Base-by-base conservation (phyloP, 2,797 vertebrate genomes). In the Momotus momota region DNA sequence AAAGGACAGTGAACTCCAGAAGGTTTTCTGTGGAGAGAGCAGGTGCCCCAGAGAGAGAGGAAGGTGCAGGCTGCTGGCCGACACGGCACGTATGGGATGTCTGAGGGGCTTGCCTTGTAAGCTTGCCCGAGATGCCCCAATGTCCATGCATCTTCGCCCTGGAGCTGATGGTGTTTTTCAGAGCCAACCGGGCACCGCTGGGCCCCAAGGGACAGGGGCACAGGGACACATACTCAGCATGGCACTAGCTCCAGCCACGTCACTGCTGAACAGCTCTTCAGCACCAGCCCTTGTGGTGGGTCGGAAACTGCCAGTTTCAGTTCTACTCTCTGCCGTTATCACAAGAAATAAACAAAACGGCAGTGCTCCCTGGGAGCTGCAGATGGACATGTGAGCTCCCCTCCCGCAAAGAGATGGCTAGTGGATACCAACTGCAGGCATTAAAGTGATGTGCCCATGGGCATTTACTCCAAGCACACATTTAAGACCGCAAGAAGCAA, bases 1-100 rank as follows among this genome's bases (percentile, higher is more conserved):
- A 27, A 52, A 13, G 48, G 66, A 33, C 6, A 14, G 16, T 4
- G 38, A 71, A 11, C 31, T 29, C 46, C 20, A 29, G 45, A 7
- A 65, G 22, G 22, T 17, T 81, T 66, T 40, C 41, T 1, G 0
- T 10, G n/a, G 52, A 22, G 74, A 43, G 12, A 29, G 19, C 40
- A 23, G 49, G 17, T 43, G 7, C 22, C 12, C 21, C 45, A 58
- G 35, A 4, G 45, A 27, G 11, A 46, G 11, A 26, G n/a, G 43
- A 40, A 40, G 21, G 38, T 12, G 3, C 14, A 23, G 7, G 12
- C 5, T 5, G 2, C 18, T 14, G 6, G 15, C 26, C 19, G 23
- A 14, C 61, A 15, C 2, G 3, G 10, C 31, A 12, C 2, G 1
- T 4, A 6, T 0, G 1, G 48, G 21, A 5, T 21, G 31, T 18